Evolutionary conservation across 2,888 invertebrate species (phyloP).

Genomic region (Halictus quadricinctus): DNA sequence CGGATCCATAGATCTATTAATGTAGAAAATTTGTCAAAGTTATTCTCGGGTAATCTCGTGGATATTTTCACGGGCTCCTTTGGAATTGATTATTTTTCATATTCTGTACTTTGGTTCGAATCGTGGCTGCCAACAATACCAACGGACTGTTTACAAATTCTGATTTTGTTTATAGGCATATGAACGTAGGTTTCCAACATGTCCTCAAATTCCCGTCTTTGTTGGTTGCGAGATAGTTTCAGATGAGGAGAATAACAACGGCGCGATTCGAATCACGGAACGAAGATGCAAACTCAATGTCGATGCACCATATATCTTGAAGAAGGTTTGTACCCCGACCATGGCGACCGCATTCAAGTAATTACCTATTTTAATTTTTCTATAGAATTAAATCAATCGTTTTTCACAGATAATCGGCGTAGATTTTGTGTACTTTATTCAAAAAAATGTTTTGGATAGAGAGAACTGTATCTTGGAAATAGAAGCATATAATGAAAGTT

Average conservation of each 20-base stretch:
- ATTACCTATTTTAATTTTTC: not conserved
- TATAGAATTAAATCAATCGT: slow-evolving; percentile 17
- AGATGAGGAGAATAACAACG: slow-evolving; percentile 90
- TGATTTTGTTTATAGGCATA: slow-evolving; percentile 88
- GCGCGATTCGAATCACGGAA: slow-evolving; percentile 90
- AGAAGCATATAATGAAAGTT: slow-evolving; percentile 96
- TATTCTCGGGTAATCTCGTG: not conserved
- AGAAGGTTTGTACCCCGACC: slow-evolving; percentile 87
- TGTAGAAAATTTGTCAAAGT: not conserved
- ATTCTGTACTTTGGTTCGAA: not conserved
- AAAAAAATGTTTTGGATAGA: slow-evolving; percentile 93
- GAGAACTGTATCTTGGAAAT: slow-evolving; percentile 91
- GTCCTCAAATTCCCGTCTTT: slow-evolving; percentile 97
- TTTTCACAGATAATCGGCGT: slow-evolving; percentile 92
- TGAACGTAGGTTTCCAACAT: slow-evolving; percentile 95
- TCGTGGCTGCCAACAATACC: not conserved
- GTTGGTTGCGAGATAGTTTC: slow-evolving; percentile 92
- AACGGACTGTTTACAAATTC: slow-evolving; percentile 1
- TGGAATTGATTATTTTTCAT: not conserved
- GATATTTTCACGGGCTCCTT: not conserved
- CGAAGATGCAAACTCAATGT: slow-evolving; percentile 95
- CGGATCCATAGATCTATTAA: not conserved
- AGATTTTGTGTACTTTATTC: slow-evolving; percentile 94
- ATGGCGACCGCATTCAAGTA: not conserved
- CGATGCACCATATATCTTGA: slow-evolving; percentile 96